Conservation (phyloP, 2,888 invertebrate genomes). For the Scaptomyza cyrtandrae region DNA sequence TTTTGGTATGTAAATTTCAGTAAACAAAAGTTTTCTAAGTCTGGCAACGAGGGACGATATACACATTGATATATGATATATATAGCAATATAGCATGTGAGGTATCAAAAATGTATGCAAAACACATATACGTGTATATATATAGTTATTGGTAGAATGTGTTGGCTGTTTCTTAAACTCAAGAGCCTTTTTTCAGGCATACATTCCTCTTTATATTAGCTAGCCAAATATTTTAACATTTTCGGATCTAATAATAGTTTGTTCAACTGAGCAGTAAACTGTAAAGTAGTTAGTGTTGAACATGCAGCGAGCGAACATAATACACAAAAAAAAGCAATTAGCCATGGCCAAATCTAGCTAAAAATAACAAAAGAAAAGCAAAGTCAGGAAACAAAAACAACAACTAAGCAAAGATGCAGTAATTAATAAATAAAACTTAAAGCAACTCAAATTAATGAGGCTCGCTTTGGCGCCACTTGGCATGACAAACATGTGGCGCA, state of each 20-base stretch:
- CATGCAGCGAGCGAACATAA: conserved; percentile 12
- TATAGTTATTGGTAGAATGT: background rate
- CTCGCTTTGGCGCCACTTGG: conserved; percentile 69
- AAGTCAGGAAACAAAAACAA: conserved; percentile 2
- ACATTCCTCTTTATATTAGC: background rate
- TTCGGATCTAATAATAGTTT: background rate
- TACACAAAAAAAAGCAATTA: conserved; percentile 68
- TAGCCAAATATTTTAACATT: background rate
- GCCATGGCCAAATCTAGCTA: conserved; percentile 52
- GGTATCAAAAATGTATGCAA: background rate
- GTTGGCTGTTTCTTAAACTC: no score
- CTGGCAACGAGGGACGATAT: conserved; percentile 21
- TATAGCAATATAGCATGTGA: background rate
- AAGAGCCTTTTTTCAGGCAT: no score
- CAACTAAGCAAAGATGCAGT: conserved; percentile 43
- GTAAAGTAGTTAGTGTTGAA: conserved; percentile 1
- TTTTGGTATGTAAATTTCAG: conserved; percentile 55
- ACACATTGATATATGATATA: conserved; percentile 16
- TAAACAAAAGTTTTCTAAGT: conserved; percentile 38
- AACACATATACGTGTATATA: no score
- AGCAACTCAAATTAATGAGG: conserved; percentile 78
- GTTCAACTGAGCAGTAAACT: conserved; percentile 6
- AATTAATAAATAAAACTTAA: conserved; percentile 72
- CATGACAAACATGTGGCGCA: conserved; percentile 78
- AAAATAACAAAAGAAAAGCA: conserved; percentile 14